Conservation (phyloP, 2,797 vertebrate genomes). For the Hippopotamyrus pictus region DNA sequence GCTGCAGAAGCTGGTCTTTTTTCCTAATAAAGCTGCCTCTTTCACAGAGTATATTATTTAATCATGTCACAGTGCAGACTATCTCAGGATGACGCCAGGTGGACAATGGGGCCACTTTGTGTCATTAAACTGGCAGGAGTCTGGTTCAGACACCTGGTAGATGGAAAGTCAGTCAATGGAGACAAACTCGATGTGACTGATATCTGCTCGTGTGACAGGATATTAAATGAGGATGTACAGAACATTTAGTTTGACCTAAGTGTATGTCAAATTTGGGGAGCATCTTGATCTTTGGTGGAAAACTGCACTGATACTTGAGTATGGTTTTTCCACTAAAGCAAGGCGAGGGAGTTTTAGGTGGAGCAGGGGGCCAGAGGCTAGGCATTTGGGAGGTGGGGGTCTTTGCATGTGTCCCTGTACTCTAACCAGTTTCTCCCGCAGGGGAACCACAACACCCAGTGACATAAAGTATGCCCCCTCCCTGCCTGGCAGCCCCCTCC, state of each 20-base stretch:
- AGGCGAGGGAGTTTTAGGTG: neutral
- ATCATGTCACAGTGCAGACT: neutral
- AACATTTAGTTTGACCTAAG: neutral
- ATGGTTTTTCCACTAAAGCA: neutral
- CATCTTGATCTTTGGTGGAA: neutral
- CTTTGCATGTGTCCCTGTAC: neutral
- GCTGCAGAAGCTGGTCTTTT: neutral
- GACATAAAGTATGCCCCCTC: neutral
- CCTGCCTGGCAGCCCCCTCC: neutral
- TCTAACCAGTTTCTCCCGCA: neutral
- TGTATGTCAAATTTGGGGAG: neutral
- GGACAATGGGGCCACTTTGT: neutral
- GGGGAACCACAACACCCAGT: neutral
- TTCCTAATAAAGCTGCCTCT: no score
- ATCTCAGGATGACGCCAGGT: neutral
- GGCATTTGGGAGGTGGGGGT: neutral
- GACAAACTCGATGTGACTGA: neutral
- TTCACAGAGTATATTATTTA: neutral
- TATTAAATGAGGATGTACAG: neutral
- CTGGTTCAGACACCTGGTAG: neutral
- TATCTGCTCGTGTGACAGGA: neutral
- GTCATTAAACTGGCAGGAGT: neutral
- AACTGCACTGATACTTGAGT: neutral
- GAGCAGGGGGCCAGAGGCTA: neutral
- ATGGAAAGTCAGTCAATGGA: neutral